These are phyloP conservation scores for Drosophila birchii DNA, from an alignment of 2,888 invertebrate genomes.

Conservation along the genomic window DNA sequence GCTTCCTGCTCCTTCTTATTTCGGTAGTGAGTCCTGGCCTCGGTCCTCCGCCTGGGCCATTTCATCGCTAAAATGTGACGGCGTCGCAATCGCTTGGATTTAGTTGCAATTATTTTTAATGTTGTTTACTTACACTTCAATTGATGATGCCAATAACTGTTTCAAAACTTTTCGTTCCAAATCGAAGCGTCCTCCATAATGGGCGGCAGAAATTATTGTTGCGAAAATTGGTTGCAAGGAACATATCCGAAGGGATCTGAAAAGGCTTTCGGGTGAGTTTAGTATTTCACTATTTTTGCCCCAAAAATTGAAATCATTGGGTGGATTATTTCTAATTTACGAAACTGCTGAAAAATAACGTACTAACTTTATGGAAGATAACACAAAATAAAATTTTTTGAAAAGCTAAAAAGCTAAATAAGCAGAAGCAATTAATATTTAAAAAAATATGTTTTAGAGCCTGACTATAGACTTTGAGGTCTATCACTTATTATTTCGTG, in stretches of 20 bases:
- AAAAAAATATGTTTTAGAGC: not conserved
- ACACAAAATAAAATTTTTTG: not conserved
- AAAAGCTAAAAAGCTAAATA: not conserved
- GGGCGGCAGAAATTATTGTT: conserved; percentile 33
- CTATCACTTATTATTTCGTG: not conserved
- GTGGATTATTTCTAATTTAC: not conserved
- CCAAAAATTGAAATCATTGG: no score
- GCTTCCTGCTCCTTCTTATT: conserved; percentile 25
- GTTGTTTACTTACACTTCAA: conserved; percentile 80
- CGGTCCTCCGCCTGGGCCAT: conserved; percentile 50
- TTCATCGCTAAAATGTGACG: conserved; percentile 72
- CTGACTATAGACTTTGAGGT: not conserved
- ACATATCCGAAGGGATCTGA: conserved; percentile 9
- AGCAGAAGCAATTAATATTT: not conserved
- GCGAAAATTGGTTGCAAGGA: conserved; percentile 31
- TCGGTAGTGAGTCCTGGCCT: conserved; percentile 29
- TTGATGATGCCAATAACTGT: conserved; percentile 81
- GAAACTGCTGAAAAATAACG: not conserved
- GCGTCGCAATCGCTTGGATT: conserved; percentile 80
- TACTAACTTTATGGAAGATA: not conserved
- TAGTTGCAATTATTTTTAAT: conserved; percentile 82
- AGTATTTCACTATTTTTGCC: not conserved
- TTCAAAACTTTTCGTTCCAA: conserved; percentile 70
- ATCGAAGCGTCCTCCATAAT: conserved; percentile 56
- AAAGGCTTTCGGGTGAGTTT: conserved; percentile 3